Evolutionary conservation across 1,140 invertebrate genomes (phyloP).

Genomic region (Trinorchestia longiramus): DNA sequence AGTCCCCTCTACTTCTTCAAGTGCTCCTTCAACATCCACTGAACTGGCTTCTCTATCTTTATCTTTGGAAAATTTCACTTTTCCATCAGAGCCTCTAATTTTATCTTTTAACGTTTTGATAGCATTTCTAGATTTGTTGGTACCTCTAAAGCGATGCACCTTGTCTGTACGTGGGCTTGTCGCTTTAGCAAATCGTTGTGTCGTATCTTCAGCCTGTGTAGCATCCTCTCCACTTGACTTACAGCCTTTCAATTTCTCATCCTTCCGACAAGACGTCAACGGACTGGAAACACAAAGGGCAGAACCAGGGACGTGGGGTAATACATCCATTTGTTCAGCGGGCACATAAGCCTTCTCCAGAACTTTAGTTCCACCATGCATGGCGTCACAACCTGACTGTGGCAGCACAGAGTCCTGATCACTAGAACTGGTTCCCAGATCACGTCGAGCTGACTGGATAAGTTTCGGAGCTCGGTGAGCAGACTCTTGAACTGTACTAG

Average conservation of each 20-base stretch:
- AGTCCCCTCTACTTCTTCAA: neutral
- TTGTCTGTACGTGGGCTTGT: neutral
- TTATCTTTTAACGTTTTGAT: neutral
- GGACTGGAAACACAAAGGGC: too few species aligned
- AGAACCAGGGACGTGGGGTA: too few species aligned
- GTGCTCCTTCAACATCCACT: neutral
- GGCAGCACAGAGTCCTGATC: too few species aligned
- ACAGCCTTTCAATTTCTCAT: neutral
- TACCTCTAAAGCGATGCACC: neutral
- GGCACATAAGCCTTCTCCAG: too few species aligned
- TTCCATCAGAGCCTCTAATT: neutral
- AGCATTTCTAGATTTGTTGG: neutral
- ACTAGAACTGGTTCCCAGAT: too few species aligned
- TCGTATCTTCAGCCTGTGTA: neutral
- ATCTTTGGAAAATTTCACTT: neutral
- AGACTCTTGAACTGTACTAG: too few species aligned
- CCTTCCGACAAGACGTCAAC: neutral
- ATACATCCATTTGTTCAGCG: neutral
- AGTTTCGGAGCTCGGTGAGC: too few species aligned
- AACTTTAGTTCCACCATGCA: too few species aligned
- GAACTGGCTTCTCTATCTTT: neutral
- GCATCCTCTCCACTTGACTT: neutral
- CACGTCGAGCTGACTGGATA: too few species aligned
- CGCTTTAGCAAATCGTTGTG: neutral
- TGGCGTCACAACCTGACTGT: too few species aligned